Percentiles rank a stretch among this genome's conserved stretches.
Evolutionary conservation across 2,888 invertebrate genomes (phyloP).

Genomic region (Drosophila multiciliata): DNA sequence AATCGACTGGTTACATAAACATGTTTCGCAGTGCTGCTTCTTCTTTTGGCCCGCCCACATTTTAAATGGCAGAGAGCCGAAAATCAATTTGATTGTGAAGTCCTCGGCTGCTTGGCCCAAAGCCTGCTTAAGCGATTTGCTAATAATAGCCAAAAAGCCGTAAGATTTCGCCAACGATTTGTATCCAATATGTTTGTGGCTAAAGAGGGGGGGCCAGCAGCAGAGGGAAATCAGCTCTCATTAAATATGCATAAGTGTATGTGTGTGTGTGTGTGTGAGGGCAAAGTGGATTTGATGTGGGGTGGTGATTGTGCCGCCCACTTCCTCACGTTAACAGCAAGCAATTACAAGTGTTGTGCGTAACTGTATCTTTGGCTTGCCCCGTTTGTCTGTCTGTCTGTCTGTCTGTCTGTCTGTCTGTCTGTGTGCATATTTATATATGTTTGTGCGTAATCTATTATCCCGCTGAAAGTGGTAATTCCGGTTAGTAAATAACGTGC

Average conservation of each 20-base stretch:
- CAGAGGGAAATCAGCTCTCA: conserved; percentile 42
- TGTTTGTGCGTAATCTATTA: conserved; percentile 75
- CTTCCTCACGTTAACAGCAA: conserved; percentile 68
- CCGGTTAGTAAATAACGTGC: conserved; percentile 78
- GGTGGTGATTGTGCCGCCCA: conserved; percentile 36
- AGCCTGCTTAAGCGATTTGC: conserved; percentile 50
- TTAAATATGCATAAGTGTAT: conserved; percentile 70
- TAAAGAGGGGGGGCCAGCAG: neutral
- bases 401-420: neutral
- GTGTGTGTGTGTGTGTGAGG: conserved; percentile 7
- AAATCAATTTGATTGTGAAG: conserved; percentile 56
- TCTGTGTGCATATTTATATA: conserved; percentile 19
- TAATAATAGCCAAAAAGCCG: conserved; percentile 65
- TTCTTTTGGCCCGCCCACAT: conserved; percentile 25
- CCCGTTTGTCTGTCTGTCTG: neutral
- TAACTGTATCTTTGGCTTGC: conserved; percentile 37
- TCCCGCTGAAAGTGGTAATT: conserved; percentile 80
- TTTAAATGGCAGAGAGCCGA: conserved; percentile 56
- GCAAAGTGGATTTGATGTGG: conserved; percentile 1
- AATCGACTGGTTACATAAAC: conserved; percentile 32
- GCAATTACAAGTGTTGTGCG: conserved; percentile 78
- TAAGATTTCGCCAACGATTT: conserved; percentile 57
- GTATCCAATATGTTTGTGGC: conserved; percentile 49
- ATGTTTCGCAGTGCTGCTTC: neutral
- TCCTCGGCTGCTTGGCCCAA: conserved; percentile 20